Conservation (phyloP, 2,113 vertebrate genomes). For the Ahaetulla prasina region DNA sequence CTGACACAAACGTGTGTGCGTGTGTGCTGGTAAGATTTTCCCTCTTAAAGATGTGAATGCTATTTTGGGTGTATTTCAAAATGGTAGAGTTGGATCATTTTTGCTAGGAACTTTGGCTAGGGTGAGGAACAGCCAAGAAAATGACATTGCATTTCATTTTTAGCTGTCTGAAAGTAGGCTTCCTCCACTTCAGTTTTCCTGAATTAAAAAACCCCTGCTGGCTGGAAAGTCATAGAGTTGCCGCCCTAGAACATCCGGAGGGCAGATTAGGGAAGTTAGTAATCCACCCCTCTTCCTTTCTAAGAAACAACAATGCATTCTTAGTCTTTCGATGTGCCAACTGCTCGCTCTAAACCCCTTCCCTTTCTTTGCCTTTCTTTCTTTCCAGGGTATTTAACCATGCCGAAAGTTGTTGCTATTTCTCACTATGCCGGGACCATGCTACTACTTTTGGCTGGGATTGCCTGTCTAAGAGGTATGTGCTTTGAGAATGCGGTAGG, state of each 20-base stretch:
- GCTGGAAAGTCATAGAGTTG: background rate
- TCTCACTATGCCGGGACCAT: conserved; percentile 82
- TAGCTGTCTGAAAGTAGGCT: background rate
- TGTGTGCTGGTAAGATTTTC: background rate
- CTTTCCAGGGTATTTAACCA: conserved; percentile 79
- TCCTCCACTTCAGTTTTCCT: background rate
- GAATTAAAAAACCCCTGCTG: background rate
- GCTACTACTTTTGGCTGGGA: conserved; percentile 80
- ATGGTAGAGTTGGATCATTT: background rate
- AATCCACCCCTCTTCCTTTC: background rate
- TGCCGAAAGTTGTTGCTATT: conserved; percentile 81
- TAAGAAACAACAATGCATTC: background rate
- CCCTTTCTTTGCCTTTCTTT: background rate
- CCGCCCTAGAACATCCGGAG: background rate
- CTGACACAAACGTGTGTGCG: background rate
- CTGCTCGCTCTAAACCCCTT: background rate
- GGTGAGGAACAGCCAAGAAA: background rate
- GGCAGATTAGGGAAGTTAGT: background rate
- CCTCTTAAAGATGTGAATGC: background rate
- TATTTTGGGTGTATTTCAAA: background rate
- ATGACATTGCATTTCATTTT: background rate
- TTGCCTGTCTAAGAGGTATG: conserved; percentile 86
- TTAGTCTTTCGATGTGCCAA: background rate
- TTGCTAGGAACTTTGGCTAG: background rate
- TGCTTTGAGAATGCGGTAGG: background rate